These are phyloP conservation scores for Petroica traversi DNA, from an alignment of 2,113 vertebrate genomes.

Conservation along the genomic window DNA sequence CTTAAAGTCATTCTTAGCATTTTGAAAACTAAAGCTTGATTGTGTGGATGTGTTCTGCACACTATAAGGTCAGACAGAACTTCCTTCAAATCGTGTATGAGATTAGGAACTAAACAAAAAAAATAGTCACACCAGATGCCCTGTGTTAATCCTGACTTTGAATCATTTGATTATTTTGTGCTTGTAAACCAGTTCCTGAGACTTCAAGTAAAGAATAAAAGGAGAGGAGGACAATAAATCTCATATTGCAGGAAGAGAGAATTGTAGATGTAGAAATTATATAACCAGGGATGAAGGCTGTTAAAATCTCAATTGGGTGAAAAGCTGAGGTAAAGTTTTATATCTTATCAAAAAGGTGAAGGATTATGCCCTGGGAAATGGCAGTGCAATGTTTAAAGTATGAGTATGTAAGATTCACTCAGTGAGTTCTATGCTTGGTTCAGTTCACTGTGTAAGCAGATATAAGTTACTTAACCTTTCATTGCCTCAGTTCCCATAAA, in stretches of 20 bases:
- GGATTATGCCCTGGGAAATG: neutral
- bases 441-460: neutral
- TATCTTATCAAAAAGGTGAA: neutral
- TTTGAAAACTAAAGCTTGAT: neutral
- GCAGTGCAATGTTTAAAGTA: neutral
- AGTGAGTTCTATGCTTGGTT: neutral
- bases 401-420: neutral
- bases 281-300: neutral
- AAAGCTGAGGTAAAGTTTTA: neutral
- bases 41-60: neutral
- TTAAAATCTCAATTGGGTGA: neutral
- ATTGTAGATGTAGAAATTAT: neutral
- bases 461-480: neutral
- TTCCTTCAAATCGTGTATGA: neutral
- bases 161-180: neutral
- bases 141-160: neutral
- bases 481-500: neutral
- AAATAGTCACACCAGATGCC: neutral
- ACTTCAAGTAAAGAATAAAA: neutral
- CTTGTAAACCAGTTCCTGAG: neutral
- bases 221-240: neutral
- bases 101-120: neutral
- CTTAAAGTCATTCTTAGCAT: neutral
- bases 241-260: neutral
- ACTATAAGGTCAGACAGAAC: neutral